These are phyloP conservation scores for Philotrypesis tridentata DNA, from an alignment of 1,140 invertebrate genomes.

Conservation along the genomic window DNA sequence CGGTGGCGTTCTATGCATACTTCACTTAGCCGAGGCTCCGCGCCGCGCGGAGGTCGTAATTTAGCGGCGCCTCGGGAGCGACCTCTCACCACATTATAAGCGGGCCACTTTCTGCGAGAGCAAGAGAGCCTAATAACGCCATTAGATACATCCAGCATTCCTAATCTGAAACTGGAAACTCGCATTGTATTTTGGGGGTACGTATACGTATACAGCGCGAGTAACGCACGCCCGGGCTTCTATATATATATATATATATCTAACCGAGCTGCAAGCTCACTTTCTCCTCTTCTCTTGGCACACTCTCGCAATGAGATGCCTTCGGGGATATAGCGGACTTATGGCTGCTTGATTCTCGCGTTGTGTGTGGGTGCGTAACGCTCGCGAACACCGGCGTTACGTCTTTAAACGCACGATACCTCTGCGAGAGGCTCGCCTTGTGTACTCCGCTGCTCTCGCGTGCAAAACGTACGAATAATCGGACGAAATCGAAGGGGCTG, in stretches of 20 bases:
- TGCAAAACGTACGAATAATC: too few species aligned
- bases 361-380: too few species aligned
- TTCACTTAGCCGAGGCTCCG: constrained; percentile 64
- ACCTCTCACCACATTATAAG: constrained; percentile 64
- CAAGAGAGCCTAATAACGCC: constrained; percentile 67
- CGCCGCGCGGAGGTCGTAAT: constrained; percentile 67
- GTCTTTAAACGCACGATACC: too few species aligned
- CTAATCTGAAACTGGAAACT: constrained; percentile 69
- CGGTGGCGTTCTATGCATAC: constrained; percentile 54
- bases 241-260: not conserved
- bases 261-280: too few species aligned
- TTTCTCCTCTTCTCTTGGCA: not conserved
- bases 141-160: constrained; percentile 67
- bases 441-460: too few species aligned
- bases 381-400: too few species aligned
- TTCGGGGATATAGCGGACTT: not conserved
- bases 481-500: too few species aligned
- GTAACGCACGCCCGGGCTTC: not conserved
- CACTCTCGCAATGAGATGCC: constrained; percentile 3
- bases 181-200: constrained; percentile 52
- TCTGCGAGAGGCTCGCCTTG: too few species aligned
- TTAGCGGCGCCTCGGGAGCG: constrained; percentile 66
- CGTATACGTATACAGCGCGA: too few species aligned
- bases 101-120: constrained; percentile 62
- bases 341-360: too few species aligned